These are phyloP conservation scores for Drosophila ogumai DNA, from an alignment of 1,140 invertebrate genomes.

Conservation along the genomic window DNA sequence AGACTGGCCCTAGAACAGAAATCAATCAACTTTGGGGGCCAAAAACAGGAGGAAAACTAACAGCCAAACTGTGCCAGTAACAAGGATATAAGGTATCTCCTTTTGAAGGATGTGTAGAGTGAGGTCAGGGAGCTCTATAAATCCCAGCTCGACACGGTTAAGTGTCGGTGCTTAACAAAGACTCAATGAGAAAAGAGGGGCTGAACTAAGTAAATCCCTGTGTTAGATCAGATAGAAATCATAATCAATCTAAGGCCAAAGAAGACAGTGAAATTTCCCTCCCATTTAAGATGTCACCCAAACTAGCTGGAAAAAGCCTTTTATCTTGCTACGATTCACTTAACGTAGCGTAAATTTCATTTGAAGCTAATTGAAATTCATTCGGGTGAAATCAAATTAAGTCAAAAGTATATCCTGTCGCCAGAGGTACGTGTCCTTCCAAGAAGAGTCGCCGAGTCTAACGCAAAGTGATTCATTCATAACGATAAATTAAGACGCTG, in stretches of 20 bases:
- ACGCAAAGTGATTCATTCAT: conserved; percentile 77
- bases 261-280: conserved; percentile 25
- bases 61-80: conserved; percentile 12
- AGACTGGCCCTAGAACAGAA: conserved; percentile 57
- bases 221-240: conserved; percentile 26
- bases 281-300: conserved; percentile 20
- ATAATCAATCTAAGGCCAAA: conserved; percentile 31
- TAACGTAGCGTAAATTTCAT: conserved; percentile 73
- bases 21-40: conserved; percentile 65
- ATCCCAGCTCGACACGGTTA: conserved; percentile 53
- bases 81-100: conserved; percentile 10
- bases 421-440: conserved; percentile 59
- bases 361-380: conserved; percentile 81
- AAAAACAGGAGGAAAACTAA: conserved; percentile 33
- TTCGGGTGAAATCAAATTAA: conserved; percentile 80
- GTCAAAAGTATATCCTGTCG: conserved; percentile 76
- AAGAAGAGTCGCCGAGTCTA: conserved; percentile 44
- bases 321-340: conserved; percentile 54
- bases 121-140: conserved; percentile 43
- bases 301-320: conserved; percentile 30
- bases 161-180: conserved; percentile 56
- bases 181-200: conserved; percentile 4
- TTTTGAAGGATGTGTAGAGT: conserved; percentile 28
- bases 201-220: neutral
- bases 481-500: conserved; percentile 74